Evolutionary conservation across 2,113 vertebrate genomes (phyloP).

Genomic region (Monopterus albus): DNA sequence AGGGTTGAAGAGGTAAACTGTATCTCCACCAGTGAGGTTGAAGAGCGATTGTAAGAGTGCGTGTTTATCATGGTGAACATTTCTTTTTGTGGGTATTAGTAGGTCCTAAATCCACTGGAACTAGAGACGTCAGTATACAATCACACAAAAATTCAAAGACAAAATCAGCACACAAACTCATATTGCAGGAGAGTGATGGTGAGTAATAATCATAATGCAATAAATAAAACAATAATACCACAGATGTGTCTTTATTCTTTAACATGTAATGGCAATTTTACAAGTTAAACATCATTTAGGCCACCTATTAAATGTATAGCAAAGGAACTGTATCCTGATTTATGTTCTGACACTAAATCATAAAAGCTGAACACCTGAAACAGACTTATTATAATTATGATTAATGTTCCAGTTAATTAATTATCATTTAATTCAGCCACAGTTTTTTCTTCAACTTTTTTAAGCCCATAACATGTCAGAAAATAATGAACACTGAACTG

Average conservation of each 20-base stretch:
- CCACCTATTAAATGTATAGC: too few relatives aligned
- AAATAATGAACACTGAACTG: too few relatives aligned
- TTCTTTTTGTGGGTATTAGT: constrained; percentile 11
- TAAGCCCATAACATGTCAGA: too few relatives aligned
- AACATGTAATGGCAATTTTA: neutral
- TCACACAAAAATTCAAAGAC: neutral
- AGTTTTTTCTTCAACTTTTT: too few relatives aligned
- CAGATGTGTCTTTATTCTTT: neutral
- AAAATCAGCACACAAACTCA: neutral
- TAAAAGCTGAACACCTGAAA: too few relatives aligned
- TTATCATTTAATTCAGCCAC: too few relatives aligned
- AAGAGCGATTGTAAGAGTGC: constrained; percentile 19
- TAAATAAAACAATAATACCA: too few relatives aligned
- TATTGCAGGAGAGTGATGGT: neutral
- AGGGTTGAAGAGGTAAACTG: constrained; percentile 72
- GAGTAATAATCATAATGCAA: neutral
- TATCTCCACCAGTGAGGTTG: constrained; percentile 51
- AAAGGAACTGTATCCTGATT: too few relatives aligned
- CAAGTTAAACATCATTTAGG: too few relatives aligned
- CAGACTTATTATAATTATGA: too few relatives aligned
- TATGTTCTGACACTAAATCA: too few relatives aligned
- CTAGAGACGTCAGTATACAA: neutral
- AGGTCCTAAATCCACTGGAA: constrained; percentile 23
- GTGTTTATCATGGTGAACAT: constrained; percentile 19
- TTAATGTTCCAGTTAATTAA: too few relatives aligned